Evolutionary conservation across 1,140 invertebrate genomes (phyloP).

Genomic region (Lanistes nyassanus): DNA sequence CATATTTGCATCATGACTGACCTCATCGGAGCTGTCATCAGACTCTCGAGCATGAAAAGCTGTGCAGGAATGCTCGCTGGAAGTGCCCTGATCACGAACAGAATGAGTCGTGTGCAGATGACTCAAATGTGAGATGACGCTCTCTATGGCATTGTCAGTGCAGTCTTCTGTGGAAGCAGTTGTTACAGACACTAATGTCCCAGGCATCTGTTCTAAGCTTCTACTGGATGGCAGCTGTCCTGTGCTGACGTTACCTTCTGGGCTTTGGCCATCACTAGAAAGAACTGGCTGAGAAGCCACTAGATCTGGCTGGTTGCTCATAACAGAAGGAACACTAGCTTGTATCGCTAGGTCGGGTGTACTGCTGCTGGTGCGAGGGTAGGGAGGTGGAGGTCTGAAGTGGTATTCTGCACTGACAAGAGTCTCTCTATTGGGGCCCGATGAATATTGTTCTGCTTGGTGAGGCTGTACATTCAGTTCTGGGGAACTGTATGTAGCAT

Average conservation of each 20-base stretch:
- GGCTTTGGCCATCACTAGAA: slow-evolving; percentile 20
- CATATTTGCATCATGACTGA: slow-evolving; percentile 36
- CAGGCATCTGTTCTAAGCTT: too few species aligned
- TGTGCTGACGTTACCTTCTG: too few species aligned
- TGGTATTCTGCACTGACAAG: slow-evolving; percentile 67
- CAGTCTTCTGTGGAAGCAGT: neutral
- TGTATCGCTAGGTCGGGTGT: slow-evolving; percentile 80
- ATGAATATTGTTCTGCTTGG: slow-evolving; percentile 42
- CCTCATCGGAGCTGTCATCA: slow-evolving; percentile 46
- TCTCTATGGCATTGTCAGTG: slow-evolving; percentile 10
- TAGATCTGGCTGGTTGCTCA: slow-evolving; percentile 76
- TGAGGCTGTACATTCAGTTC: slow-evolving; percentile 65
- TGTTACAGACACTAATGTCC: too few species aligned
- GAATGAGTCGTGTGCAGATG: slow-evolving; percentile 1
- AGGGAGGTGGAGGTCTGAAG: slow-evolving; percentile 82
- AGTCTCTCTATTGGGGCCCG: slow-evolving; percentile 7
- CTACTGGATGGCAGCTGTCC: too few species aligned
- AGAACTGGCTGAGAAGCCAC: slow-evolving; percentile 64
- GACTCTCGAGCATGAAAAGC: slow-evolving; percentile 55
- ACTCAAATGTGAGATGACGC: slow-evolving; percentile 6
- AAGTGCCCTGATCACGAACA: slow-evolving; percentile 45
- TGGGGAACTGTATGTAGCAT: slow-evolving; percentile 67
- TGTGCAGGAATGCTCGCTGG: slow-evolving; percentile 57
- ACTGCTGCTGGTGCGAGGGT: slow-evolving; percentile 80
- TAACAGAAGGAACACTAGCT: slow-evolving; percentile 30